Conservation (phyloP, 2,113 vertebrate species). For the Jacana jacana region DNA sequence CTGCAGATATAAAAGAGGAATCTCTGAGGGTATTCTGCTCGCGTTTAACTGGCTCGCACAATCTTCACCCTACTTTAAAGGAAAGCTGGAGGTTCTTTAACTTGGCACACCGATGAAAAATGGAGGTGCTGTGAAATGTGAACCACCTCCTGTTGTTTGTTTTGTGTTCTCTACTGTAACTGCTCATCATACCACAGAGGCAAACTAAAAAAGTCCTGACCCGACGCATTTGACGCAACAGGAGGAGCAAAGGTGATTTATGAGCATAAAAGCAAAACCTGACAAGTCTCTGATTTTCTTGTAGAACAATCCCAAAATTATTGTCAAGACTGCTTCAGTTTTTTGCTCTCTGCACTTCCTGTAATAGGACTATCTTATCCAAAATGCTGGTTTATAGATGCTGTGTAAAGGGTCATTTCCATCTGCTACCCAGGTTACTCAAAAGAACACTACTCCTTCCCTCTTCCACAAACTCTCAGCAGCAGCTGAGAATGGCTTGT, state of each 20-base stretch:
- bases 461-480: background rate
- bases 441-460: background rate
- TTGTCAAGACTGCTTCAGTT: background rate
- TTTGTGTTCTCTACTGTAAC: background rate
- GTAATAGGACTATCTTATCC: constrained; percentile 21
- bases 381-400: constrained; percentile 3
- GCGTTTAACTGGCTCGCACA: background rate
- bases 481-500: background rate
- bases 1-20: background rate
- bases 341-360: background rate
- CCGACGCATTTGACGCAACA: background rate
- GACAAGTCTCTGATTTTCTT: constrained; percentile 52
- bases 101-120: background rate
- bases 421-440: background rate
- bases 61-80: background rate
- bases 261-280: constrained; percentile 48
- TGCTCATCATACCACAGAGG: background rate
- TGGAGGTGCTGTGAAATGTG: background rate
- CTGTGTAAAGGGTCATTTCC: background rate
- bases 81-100: background rate
- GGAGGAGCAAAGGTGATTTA: constrained; percentile 55
- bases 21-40: background rate
- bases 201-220: constrained; percentile 28
- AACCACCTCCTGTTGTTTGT: background rate
- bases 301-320: constrained; percentile 37